Evolutionary conservation across 2,888 invertebrate species (phyloP), one percentile per base, ranked within the genome.

Genomic region (Escarpia spicata): DNA sequence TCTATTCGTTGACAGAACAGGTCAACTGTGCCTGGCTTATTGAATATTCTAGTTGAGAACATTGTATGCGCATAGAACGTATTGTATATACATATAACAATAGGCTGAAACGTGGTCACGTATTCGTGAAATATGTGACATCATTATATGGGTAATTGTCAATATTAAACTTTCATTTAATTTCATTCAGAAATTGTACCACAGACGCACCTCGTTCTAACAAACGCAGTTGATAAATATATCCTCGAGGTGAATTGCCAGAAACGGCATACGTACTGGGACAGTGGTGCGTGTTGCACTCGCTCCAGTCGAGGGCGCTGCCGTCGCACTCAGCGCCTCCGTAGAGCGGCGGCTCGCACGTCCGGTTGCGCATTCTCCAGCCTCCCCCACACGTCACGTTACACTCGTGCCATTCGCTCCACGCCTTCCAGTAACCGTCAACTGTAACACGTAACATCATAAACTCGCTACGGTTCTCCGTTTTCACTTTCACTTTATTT

Each of bases 331-430:
- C 94, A 9, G 94, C 93, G 12, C 96, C 96, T 58, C 94, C 95
- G 93, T 95, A 93, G 92, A 94, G 94, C 37, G 96, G 96, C 37
- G 95, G 95, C 12, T 93, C 94, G 92, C 96, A 96, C 10, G 91
- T 92, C 26, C 95, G 93, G 43, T 93, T 94, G 58, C 96, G 94
- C 91, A 93, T 93, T 92, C 94, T 94, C 60, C 94, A 95, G 44
- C 96, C 96, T 90, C 95, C 95, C 12, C 95, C 96, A 94, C 96
- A 96, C 6, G 95, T 95, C 92, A 95, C 94, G 75, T 94, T 94
- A 93, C 96, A 96, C 31, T 92, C 93, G 19, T 60, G 75, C 92
- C 92, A 92, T 12, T 37, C 60, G 37, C 75, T 43, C 92, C 92
- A 92, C 75, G 52, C 44, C 75, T 43, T 12, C 92, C 92, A 92